Evolutionary conservation across 2,113 vertebrate species (phyloP).

Genomic region (Corvus hawaiiensis): DNA sequence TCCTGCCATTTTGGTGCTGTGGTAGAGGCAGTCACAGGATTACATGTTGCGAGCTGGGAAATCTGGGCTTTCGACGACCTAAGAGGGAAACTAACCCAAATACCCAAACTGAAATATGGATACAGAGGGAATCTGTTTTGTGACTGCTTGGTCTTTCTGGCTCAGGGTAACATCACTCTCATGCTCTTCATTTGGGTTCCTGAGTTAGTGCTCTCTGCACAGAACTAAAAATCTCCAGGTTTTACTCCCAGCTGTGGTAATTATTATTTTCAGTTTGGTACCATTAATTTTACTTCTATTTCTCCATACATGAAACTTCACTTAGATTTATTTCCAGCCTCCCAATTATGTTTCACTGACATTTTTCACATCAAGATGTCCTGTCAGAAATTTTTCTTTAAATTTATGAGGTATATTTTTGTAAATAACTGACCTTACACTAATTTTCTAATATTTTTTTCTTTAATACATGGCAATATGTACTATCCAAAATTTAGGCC

Average conservation of each 20-base stretch:
- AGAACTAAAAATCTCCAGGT: not conserved
- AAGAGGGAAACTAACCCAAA: not conserved
- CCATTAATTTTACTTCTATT: not conserved
- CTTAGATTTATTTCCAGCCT: not conserved
- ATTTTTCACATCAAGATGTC: not conserved
- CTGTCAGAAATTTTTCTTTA: not conserved
- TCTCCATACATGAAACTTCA: not conserved
- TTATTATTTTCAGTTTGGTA: not conserved
- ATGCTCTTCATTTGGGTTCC: not conserved
- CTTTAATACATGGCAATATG: not conserved
- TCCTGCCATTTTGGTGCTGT: not conserved
- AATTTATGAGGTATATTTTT: not conserved
- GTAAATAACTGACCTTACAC: not conserved
- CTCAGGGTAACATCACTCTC: not conserved
- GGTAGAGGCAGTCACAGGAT: not conserved
- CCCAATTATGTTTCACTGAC: not conserved
- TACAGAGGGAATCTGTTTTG: not conserved
- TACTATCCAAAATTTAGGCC: not conserved
- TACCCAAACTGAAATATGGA: not conserved
- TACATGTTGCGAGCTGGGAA: not conserved
- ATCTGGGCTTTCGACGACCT: rapidly evolving
- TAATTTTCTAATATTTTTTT: not conserved
- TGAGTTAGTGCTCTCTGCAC: not conserved
- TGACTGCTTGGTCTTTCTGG: not conserved
- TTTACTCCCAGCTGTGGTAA: not conserved